Evolutionary conservation across 53 echinoderm and acorn worm species (phyloP).

Genomic region (Astropecten irregularis): DNA sequence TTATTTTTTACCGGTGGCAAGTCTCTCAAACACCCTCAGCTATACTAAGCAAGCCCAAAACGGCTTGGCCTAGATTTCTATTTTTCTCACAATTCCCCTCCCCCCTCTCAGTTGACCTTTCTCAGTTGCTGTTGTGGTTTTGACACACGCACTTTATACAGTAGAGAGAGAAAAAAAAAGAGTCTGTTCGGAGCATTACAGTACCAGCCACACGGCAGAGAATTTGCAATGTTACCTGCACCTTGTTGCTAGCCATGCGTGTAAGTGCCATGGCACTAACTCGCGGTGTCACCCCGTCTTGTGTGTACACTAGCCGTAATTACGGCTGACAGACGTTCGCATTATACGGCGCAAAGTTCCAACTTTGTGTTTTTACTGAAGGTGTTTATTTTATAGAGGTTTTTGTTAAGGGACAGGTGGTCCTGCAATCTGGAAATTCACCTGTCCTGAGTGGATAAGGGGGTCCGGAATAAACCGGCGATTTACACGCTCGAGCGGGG

Average conservation of each 20-base stretch:
- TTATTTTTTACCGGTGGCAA: too few species aligned
- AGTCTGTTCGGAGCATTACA: not conserved
- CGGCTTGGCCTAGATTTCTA: conserved; percentile 43
- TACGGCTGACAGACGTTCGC: conserved; percentile 37
- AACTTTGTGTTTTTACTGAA: conserved; percentile 38
- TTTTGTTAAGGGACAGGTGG: conserved; percentile 48
- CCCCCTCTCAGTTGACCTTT: not conserved
- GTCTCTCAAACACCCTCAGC: too few species aligned
- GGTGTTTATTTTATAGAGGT: conserved; percentile 56
- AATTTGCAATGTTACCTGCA: conserved; percentile 44
- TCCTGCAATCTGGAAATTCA: conserved; percentile 21
- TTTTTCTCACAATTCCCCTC: not conserved
- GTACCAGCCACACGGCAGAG: not conserved
- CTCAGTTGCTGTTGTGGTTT: conserved; percentile 13
- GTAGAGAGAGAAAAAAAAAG: too few species aligned
- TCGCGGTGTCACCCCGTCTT: conserved; percentile 12
- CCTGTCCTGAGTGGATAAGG: conserved; percentile 38
- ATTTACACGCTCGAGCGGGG: conserved; percentile 35
- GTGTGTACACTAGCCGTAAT: conserved; percentile 46
- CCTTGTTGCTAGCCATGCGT: conserved; percentile 43
- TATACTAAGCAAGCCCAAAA: not conserved
- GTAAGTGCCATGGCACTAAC: not conserved
- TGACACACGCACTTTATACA: conserved; percentile 1
- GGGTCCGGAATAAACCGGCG: conserved; percentile 17
- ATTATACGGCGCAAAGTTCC: conserved; percentile 18